Conservation (phyloP, 2,797 vertebrate genomes). For the Morus bassanus region DNA sequence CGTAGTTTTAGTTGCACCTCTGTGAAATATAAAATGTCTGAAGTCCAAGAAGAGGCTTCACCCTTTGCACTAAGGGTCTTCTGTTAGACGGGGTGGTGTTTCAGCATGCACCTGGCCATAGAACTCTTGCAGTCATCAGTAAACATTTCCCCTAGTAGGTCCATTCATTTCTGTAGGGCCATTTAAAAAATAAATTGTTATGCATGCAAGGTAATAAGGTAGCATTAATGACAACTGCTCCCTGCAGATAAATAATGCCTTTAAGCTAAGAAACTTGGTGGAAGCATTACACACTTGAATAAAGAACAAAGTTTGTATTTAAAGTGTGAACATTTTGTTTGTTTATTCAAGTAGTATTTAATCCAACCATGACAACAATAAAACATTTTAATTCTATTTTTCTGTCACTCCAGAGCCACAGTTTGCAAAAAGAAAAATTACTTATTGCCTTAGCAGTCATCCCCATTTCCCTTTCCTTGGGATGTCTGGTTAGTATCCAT, state of each 20-base stretch:
- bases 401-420: background rate
- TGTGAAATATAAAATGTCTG: background rate
- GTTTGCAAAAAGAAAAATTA: background rate
- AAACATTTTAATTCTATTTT: background rate
- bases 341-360: background rate
- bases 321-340: background rate
- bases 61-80: background rate
- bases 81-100: background rate
- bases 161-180: background rate
- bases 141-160: background rate
- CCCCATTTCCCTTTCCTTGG: background rate
- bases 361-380: background rate
- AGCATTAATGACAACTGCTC: background rate
- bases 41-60: background rate
- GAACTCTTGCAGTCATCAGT: background rate
- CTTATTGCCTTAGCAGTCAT: background rate
- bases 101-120: background rate
- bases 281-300: background rate
- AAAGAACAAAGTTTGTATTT: background rate
- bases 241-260: background rate
- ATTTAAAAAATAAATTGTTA: constrained; percentile 11
- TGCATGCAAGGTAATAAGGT: background rate
- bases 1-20: background rate
- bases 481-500: background rate
- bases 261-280: background rate